phyloP scores from a whole-genome alignment of 2,888 invertebrate species.

The Nephrotoma flavescens region DNA sequence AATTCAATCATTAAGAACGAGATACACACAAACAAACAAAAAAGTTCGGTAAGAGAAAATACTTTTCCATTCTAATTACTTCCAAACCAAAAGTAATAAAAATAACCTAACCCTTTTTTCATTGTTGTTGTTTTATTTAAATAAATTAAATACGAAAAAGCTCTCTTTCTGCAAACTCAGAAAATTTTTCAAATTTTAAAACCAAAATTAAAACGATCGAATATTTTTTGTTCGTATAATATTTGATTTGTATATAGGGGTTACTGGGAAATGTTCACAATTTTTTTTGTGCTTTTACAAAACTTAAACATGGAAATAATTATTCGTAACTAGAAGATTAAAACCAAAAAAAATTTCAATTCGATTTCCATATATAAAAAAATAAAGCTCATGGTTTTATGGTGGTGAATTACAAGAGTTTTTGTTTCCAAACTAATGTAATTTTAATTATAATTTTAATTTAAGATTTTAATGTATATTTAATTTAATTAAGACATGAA shows the following conservation, averaged over 20 bases:
- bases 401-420: neutral
- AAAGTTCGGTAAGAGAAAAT: neutral
- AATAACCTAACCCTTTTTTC: neutral
- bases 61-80: neutral
- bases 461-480: neutral
- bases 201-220: neutral
- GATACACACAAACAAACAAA: neutral
- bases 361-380: neutral
- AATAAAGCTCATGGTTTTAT: neutral
- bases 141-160: neutral
- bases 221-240: neutral
- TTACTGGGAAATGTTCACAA: neutral
- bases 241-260: neutral
- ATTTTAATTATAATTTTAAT: neutral
- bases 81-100: neutral
- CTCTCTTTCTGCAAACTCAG: neutral
- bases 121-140: neutral
- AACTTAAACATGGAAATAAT: neutral
- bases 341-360: neutral
- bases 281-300: neutral
- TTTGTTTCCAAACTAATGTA: neutral
- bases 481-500: neutral
- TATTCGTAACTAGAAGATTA: neutral
- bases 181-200: neutral
- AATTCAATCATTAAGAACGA: neutral